These are phyloP conservation scores for Rhombomys opimus DNA, from an alignment of 2,113 vertebrate genomes.

Conservation along the genomic window DNA sequence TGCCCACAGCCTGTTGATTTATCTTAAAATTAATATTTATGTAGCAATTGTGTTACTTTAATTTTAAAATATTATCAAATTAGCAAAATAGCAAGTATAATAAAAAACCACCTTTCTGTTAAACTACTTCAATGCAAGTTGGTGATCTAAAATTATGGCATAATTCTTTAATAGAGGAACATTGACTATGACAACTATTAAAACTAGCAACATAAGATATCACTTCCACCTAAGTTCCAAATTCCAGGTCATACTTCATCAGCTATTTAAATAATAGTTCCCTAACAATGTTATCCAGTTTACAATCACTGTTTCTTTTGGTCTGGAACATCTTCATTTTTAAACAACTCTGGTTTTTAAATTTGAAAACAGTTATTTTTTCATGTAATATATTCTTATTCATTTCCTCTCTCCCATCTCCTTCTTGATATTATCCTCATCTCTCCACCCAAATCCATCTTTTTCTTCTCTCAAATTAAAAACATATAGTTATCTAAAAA, in stretches of 20 bases:
- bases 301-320: neutral
- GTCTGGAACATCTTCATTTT: neutral
- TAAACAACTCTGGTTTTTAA: neutral
- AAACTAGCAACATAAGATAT: neutral
- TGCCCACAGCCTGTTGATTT: neutral
- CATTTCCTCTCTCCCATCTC: neutral
- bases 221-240: neutral
- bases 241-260: neutral
- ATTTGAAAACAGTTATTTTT: neutral
- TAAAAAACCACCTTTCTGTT: neutral
- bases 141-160: neutral
- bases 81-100: neutral
- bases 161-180: neutral
- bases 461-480: neutral
- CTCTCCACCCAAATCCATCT: neutral
- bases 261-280: neutral
- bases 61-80: neutral
- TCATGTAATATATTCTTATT: neutral
- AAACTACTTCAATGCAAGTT: neutral
- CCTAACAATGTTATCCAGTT: neutral
- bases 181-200: neutral
- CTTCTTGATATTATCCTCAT: neutral
- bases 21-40: neutral
- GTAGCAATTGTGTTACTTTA: neutral
- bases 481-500: neutral